Percentiles rank a stretch among this genome's conserved stretches.
phyloP scores from a whole-genome alignment of 2,797 vertebrate genomes.

The Eospalax fontanierii region DNA sequence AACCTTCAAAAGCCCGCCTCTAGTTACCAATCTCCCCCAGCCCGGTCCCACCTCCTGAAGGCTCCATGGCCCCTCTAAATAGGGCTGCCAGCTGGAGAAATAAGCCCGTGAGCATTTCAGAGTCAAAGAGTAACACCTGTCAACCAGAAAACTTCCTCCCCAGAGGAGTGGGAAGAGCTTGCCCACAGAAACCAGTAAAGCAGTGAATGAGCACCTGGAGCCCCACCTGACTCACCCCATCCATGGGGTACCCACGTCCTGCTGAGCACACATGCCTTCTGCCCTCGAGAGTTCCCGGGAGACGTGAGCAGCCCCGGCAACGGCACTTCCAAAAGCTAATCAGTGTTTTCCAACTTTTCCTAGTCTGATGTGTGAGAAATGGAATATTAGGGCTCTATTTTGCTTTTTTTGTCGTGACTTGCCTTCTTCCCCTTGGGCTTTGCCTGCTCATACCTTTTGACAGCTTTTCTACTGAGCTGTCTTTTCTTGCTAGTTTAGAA shows the following conservation, averaged over 20 bases:
- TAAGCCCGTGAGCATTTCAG: background rate
- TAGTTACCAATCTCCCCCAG: background rate
- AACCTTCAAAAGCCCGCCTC: background rate
- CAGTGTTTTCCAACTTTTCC: background rate
- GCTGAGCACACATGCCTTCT: background rate
- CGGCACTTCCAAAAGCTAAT: background rate
- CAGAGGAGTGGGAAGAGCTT: rapidly evolving
- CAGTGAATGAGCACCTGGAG: background rate
- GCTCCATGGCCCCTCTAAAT: background rate
- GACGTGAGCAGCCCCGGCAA: background rate
- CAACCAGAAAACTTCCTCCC: background rate
- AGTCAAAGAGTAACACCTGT: background rate
- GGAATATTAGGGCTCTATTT: background rate
- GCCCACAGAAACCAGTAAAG: background rate
- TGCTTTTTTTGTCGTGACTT: background rate
- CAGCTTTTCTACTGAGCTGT: background rate
- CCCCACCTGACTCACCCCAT: background rate
- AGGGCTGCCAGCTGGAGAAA: background rate
- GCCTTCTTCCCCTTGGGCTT: background rate
- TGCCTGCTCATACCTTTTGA: background rate
- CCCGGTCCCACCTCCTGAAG: background rate
- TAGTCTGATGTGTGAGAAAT: background rate
- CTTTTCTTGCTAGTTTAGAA: conserved; percentile 11
- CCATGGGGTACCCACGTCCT: background rate
- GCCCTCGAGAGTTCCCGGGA: background rate